A percentile compares a stretch with the other conserved stretches of the same genome.
These are phyloP conservation scores for Corapipo altera DNA, from an alignment of 2,113 vertebrate genomes.

Conservation along the genomic window DNA sequence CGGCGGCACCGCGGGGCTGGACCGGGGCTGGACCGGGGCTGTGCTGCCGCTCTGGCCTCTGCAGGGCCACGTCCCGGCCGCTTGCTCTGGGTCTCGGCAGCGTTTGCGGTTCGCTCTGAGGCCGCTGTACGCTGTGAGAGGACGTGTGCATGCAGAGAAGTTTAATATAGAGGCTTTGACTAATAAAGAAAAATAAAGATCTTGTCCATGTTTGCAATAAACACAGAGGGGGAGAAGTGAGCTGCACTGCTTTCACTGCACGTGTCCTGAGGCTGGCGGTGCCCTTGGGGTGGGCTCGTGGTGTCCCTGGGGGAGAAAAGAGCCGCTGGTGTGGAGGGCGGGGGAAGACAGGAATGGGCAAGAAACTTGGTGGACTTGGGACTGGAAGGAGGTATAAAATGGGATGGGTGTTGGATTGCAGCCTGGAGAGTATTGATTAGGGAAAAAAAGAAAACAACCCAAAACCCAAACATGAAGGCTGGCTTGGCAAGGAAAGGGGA, in stretches of 20 bases:
- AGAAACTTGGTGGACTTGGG: neutral
- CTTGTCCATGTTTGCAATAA: neutral
- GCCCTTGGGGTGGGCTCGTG: neutral
- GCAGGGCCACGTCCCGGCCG: neutral
- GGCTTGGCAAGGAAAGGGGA: neutral
- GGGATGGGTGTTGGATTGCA: neutral
- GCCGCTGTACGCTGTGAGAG: neutral
- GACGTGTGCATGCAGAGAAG: fast-evolving
- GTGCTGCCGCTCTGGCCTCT: neutral
- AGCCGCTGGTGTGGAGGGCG: fast-evolving
- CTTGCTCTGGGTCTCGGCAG: neutral
- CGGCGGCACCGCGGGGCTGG: too few species aligned
- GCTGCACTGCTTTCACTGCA: neutral
- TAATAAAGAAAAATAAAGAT: neutral
- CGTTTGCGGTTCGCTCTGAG: fast-evolving
- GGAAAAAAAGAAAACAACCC: fast-evolving
- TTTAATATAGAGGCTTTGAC: neutral
- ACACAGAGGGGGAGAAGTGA: neutral
- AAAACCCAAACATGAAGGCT: neutral
- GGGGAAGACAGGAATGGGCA: neutral
- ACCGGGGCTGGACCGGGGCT: too few species aligned
- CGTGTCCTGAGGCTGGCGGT: neutral
- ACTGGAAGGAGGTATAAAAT: neutral
- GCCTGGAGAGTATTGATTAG: neutral
- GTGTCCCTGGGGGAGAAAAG: neutral